Evolutionary conservation across 2,888 invertebrate species (phyloP).

Genomic region (Tetanocera ferruginea): DNA sequence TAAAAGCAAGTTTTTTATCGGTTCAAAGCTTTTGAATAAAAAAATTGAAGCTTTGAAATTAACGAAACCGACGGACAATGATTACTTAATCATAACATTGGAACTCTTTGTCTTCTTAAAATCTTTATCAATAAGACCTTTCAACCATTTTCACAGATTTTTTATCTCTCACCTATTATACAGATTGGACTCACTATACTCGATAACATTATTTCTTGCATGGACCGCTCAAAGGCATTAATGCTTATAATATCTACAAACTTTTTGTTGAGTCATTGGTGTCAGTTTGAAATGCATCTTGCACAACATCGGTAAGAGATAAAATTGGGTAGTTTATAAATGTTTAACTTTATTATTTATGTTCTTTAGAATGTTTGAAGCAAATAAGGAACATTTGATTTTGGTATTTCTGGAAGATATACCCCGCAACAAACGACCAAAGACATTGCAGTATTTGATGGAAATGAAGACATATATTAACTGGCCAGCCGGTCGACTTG

Average conservation of each 20-base stretch:
- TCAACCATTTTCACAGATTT: too few species aligned
- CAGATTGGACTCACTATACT: constrained; percentile 77
- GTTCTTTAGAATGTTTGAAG: constrained; percentile 73
- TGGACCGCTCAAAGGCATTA: constrained; percentile 77
- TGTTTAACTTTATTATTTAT: constrained; percentile 11
- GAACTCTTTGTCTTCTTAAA: too few species aligned
- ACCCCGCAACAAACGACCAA: constrained; percentile 74
- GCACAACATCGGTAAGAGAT: constrained; percentile 75
- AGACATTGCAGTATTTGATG: constrained; percentile 77
- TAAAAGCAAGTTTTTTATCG: too few species aligned
- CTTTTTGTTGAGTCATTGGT: constrained; percentile 80
- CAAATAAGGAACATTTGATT: constrained; percentile 75
- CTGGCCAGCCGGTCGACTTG: constrained; percentile 72
- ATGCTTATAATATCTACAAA: constrained; percentile 76
- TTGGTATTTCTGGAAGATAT: constrained; percentile 78
- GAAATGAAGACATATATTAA: constrained; percentile 78
- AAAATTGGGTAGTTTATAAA: background rate
- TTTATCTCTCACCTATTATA: background rate
- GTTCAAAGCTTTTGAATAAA: too few species aligned
- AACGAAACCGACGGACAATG: too few species aligned
- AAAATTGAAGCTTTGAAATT: too few species aligned
- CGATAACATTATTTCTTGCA: constrained; percentile 79
- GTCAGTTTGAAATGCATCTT: constrained; percentile 80
- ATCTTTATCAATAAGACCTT: too few species aligned
- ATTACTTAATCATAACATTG: too few species aligned